These are phyloP conservation scores for Campoletis raptor DNA, from an alignment of 2,888 invertebrate genomes.

Conservation along the genomic window DNA sequence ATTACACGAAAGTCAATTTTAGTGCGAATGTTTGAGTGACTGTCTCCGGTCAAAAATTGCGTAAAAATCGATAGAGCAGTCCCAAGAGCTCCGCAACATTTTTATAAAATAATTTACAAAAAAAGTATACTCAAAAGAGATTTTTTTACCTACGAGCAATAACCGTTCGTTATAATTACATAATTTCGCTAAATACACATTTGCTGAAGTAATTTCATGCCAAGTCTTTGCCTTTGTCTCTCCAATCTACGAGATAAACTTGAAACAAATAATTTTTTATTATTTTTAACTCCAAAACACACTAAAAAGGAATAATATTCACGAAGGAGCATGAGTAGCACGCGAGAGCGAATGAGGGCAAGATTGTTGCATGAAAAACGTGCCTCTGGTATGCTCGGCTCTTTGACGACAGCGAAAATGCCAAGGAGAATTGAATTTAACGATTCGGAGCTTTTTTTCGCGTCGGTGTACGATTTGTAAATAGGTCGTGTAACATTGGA, in stretches of 20 bases:
- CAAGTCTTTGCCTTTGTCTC: neutral
- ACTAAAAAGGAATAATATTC: neutral
- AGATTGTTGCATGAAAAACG: neutral
- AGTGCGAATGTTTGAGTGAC: neutral
- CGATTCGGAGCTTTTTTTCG: slow-evolving; percentile 16
- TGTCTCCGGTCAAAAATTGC: neutral
- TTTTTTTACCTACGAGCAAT: neutral
- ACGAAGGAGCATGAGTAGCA: neutral
- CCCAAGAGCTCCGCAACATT: neutral
- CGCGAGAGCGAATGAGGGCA: neutral
- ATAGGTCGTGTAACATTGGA: slow-evolving; percentile 15
- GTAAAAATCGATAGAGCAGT: too few relatives aligned
- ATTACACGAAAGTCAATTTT: neutral
- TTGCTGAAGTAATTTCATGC: neutral
- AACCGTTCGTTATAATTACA: neutral
- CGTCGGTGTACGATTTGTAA: slow-evolving; percentile 30
- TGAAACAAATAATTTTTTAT: neutral
- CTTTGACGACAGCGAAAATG: neutral
- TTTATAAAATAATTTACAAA: neutral
- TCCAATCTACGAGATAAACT: neutral
- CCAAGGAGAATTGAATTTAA: slow-evolving; percentile 16
- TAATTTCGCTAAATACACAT: neutral
- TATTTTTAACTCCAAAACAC: neutral
- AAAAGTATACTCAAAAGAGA: neutral
- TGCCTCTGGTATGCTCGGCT: neutral